Percentiles rank a stretch among this genome's conserved stretches.
Evolutionary conservation across 2,113 vertebrate species (phyloP).

Genomic region (Mus musculus): DNA sequence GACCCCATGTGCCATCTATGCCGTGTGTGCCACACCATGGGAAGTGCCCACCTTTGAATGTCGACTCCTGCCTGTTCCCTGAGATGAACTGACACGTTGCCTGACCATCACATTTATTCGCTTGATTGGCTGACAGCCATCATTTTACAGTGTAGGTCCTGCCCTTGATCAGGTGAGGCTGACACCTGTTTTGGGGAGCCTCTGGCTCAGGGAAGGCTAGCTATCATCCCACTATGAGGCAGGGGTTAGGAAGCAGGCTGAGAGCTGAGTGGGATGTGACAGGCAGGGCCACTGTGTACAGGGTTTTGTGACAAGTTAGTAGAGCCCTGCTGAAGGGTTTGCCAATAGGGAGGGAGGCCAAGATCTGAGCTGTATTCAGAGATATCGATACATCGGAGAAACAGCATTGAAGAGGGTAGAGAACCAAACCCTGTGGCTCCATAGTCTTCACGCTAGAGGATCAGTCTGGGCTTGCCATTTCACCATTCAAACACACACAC

Average conservation of each 20-base stretch:
- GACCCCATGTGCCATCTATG: too few relatives aligned
- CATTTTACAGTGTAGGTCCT: background rate
- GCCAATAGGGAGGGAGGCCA: too few relatives aligned
- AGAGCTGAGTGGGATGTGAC: background rate
- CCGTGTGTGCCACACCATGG: too few relatives aligned
- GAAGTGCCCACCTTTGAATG: background rate
- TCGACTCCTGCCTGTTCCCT: background rate
- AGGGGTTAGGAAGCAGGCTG: background rate
- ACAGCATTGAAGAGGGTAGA: background rate
- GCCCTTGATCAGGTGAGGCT: background rate
- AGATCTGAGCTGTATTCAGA: too few relatives aligned
- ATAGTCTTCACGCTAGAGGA: background rate
- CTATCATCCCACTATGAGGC: background rate
- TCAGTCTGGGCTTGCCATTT: too few relatives aligned
- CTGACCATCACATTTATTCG: background rate
- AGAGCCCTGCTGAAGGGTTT: background rate
- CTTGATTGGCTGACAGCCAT: background rate
- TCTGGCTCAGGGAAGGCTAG: background rate
- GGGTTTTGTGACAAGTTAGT: background rate
- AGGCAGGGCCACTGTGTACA: background rate
- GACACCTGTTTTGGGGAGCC: background rate
- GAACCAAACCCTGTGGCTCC: background rate
- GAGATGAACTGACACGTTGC: background rate
- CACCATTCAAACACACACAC: background rate
- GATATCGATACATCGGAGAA: too few relatives aligned